A percentile compares a stretch with the other conserved stretches of the same genome.
Evolutionary conservation across 2,888 invertebrate species (phyloP).

Genomic region (Eupithecia tripunctaria): DNA sequence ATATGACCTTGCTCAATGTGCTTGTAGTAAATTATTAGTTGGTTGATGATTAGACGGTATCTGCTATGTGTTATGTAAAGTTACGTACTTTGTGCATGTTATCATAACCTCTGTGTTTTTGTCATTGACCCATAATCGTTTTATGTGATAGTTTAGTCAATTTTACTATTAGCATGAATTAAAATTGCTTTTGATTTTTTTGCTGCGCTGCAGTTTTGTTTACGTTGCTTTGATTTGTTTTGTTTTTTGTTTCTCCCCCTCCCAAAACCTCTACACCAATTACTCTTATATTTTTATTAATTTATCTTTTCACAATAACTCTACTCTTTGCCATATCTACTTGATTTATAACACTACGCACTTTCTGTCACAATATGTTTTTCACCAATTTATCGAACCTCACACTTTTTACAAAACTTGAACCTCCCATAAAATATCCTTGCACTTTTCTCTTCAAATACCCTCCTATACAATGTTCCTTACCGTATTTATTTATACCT

Average conservation of each 20-base stretch:
- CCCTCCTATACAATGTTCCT: no score
- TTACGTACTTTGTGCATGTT: constrained; percentile 41
- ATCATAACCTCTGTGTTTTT: constrained; percentile 70
- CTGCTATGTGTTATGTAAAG: constrained; percentile 21
- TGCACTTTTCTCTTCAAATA: neutral
- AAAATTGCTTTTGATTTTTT: constrained; percentile 70
- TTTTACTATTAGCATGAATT: constrained; percentile 55
- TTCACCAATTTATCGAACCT: neutral
- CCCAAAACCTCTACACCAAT: constrained; percentile 19
- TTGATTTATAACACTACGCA: neutral
- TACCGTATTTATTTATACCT: constrained; percentile 12
- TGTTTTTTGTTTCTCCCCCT: constrained; percentile 61
- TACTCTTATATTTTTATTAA: constrained; percentile 10
- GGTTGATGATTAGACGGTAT: constrained; percentile 25
- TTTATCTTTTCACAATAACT: constrained; percentile 13
- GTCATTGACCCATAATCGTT: constrained; percentile 52
- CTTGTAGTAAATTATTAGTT: constrained; percentile 24
- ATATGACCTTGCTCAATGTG: constrained; percentile 20
- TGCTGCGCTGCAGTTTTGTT: constrained; percentile 74
- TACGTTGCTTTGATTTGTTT: constrained; percentile 80
- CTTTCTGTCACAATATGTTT: neutral
- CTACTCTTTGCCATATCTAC: constrained; percentile 3
- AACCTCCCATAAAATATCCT: neutral
- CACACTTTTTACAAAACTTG: neutral
- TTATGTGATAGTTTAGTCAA: constrained; percentile 42